A percentile compares a stretch with the other conserved stretches of the same genome.
Conservation (phyloP, 2,888 invertebrate genomes). For the Acrobeloides nanus region DNA sequence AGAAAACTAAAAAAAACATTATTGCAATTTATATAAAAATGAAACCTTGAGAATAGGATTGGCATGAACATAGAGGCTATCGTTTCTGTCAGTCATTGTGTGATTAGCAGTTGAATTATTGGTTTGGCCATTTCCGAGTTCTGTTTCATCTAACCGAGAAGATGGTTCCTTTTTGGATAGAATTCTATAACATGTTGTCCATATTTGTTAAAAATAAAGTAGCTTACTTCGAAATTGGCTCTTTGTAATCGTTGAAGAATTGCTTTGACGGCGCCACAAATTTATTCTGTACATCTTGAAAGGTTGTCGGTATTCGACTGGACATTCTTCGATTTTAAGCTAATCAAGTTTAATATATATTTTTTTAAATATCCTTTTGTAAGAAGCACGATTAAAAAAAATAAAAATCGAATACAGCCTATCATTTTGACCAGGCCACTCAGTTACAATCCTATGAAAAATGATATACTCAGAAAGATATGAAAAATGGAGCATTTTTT, state of each 20-base stretch:
- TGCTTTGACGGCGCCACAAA: slow-evolving; percentile 28
- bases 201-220: slow-evolving; percentile 3
- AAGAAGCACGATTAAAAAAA: too few relatives aligned
- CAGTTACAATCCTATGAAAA: too few relatives aligned
- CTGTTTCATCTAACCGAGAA: too few relatives aligned
- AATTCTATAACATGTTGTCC: too few relatives aligned
- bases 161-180: too few relatives aligned
- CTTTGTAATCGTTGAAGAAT: slow-evolving; percentile 30
- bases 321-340: slow-evolving; percentile 20
- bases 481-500: too few relatives aligned
- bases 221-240: slow-evolving; percentile 38
- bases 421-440: too few relatives aligned
- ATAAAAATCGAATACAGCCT: too few relatives aligned
- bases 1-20: background rate
- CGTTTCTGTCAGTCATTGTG: slow-evolving; percentile 13
- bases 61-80: slow-evolving; percentile 31
- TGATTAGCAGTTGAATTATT: slow-evolving; percentile 6
- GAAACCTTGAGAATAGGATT: slow-evolving; percentile 35
- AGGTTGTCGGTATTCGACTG: slow-evolving; percentile 19
- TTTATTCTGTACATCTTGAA: slow-evolving; percentile 18
- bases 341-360: too few relatives aligned
- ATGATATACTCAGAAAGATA: too few relatives aligned
- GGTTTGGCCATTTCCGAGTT: slow-evolving; percentile 17
- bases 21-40: background rate
- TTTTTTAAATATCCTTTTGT: too few relatives aligned